Evolutionary conservation across 1,140 invertebrate genomes (phyloP).

Genomic region (Temnothorax nylanderi): DNA sequence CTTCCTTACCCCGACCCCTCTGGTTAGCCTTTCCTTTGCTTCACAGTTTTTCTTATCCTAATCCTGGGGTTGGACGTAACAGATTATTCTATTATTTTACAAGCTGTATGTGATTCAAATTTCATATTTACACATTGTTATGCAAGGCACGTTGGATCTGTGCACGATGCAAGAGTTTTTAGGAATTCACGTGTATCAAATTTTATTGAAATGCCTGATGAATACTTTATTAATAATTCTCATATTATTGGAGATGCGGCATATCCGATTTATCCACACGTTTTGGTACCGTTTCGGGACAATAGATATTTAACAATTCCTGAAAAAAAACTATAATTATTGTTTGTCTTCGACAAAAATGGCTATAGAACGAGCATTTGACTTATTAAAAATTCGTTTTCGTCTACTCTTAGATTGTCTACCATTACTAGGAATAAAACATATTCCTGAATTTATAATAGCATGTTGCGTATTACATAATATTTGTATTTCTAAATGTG

Average conservation of each 20-base stretch:
- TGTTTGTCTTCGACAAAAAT: background rate
- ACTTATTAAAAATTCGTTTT: background rate
- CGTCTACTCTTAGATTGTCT: background rate
- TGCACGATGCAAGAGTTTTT: background rate
- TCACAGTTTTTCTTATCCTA: background rate
- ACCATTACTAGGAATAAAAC: background rate
- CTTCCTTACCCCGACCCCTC: too few relatives aligned
- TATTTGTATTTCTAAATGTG: background rate
- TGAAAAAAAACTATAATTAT: background rate
- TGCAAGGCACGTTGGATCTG: background rate
- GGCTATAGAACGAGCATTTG: background rate
- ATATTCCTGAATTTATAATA: background rate
- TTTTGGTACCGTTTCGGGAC: background rate
- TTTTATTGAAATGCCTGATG: background rate
- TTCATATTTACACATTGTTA: background rate
- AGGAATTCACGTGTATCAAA: background rate
- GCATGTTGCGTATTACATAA: background rate
- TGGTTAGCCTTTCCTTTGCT: too few relatives aligned
- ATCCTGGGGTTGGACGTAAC: too few relatives aligned
- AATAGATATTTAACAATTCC: background rate
- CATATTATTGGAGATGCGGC: constrained; percentile 6
- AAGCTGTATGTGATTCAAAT: background rate
- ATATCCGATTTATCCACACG: background rate
- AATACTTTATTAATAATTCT: background rate
- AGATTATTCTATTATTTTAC: background rate